Base-by-base conservation (phyloP, 2,888 invertebrate genomes). In the Epinotia brunnichana region DNA sequence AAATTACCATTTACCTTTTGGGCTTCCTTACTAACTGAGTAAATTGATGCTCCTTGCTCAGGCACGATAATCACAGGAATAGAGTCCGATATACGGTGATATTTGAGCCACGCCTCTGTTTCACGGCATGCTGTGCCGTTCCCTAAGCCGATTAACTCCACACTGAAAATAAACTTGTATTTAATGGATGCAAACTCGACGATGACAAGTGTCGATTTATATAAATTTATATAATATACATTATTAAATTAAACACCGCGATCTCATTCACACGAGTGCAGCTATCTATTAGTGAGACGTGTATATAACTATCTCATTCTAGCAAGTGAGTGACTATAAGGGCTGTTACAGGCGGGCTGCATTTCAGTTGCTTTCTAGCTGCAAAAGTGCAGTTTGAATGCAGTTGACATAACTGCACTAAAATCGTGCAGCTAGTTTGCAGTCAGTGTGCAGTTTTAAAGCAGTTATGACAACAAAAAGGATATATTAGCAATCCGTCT, bases 11-110 rank as follows among this genome's bases (percentile, higher is more conserved):
- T 69, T 83, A 94, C 94, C 88, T 95, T 95, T 78, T 95, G 95
- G 0, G 98, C 99, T 84, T 97, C 95, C 60, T 95, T 94, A 77
- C 98, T 96, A 73, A 98, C 96, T 13, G 98, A 98, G 87, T 99
- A 99, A 80, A 98, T 96, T 0, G 98, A 98, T 0, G 98, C 98
- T 0, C 99, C 99, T 82, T 96, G 95, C 88, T 99, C 99, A 68
- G 96, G 96, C 0, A 98, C 97, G 77, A 98, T 97, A 61, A 97
- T 96, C 78, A 96, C 96, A 1, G 95, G 95, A 5, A 96, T 93
- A 75, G 94, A 90, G 10, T 95, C 85, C 3, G 87, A 84, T 62
- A 95, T 89, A 9, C 81, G 79, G 62, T 91, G 87, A 10, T 93
- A 90, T 74, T 94, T 91, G 76, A 98, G 94, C 94, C 97, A 96